A percentile compares a stretch with the other conserved stretches of the same genome.
These are phyloP conservation scores for Siniperca scherzeri DNA, from an alignment of 2,797 vertebrate genomes.

Conservation along the genomic window DNA sequence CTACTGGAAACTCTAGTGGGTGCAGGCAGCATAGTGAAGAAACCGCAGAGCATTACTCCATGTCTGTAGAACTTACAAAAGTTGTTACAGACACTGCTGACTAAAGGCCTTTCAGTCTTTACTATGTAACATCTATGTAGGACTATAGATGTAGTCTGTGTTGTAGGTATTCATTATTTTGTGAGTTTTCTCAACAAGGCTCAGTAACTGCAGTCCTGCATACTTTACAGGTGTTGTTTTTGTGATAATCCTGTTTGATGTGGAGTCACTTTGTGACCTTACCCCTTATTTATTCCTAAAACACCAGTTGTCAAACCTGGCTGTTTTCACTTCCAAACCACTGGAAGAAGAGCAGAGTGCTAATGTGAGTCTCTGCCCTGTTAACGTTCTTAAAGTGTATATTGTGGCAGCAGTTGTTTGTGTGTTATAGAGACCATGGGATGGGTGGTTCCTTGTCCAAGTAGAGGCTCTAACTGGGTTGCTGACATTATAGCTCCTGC, in stretches of 20 bases:
- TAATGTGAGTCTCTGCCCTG: not conserved
- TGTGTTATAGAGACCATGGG: conserved; percentile 1
- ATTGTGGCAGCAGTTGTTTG: conserved; percentile 4
- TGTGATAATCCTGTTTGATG: not conserved
- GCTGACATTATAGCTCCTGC: not conserved
- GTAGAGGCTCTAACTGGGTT: not conserved
- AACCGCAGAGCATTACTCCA: not conserved
- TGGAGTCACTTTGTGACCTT: not conserved
- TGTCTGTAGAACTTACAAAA: not conserved
- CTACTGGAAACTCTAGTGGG: not conserved
- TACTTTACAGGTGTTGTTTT: not conserved
- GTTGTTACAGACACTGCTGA: not conserved
- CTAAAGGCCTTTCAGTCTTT: not conserved
- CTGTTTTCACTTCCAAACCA: not conserved
- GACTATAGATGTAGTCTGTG: not conserved
- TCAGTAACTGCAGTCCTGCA: not conserved
- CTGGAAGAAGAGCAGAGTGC: not conserved
- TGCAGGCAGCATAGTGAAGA: not conserved
- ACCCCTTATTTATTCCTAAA: not conserved
- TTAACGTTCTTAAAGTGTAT: not conserved
- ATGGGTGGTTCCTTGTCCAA: conserved; percentile 1
- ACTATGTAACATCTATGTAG: not conserved
- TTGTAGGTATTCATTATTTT: not conserved
- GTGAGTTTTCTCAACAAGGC: not conserved
- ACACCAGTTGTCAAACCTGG: not conserved